phyloP scores from a whole-genome alignment of 2,113 vertebrate genomes.

The Dryoscopus gambensis region DNA sequence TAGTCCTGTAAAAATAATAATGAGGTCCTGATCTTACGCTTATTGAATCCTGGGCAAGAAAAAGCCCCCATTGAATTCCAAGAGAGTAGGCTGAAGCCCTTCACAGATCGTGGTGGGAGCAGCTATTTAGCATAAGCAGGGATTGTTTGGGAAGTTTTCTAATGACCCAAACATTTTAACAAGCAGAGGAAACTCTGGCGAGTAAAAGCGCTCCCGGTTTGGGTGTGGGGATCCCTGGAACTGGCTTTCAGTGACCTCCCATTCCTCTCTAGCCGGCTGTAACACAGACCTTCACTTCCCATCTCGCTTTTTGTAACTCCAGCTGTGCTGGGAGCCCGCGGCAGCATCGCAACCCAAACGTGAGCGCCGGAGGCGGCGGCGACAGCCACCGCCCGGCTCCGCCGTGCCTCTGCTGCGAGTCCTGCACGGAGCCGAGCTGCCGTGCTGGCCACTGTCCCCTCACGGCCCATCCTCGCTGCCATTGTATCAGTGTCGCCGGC shows the following conservation, averaged over 20 bases:
- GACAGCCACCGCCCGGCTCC: neutral
- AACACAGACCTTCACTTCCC: neutral
- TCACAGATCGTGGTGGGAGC: conserved; percentile 30
- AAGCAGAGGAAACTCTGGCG: neutral
- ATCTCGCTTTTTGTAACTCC: neutral
- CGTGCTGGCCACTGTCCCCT: neutral
- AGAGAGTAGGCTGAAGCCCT: conserved; percentile 12
- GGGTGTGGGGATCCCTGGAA: neutral
- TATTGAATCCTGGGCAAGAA: conserved; percentile 21
- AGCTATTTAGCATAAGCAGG: conserved; percentile 44
- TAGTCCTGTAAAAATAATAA: conserved; percentile 38
- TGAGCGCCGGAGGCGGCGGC: rapidly evolving
- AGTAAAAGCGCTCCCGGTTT: neutral
- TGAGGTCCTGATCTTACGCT: conserved; percentile 3
- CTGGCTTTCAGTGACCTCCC: neutral
- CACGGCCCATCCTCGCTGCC: neutral
- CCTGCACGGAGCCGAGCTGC: rapidly evolving
- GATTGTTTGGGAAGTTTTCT: conserved; percentile 41
- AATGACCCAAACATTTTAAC: conserved; percentile 53
- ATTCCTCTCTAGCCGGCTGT: neutral
- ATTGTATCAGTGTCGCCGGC: neutral
- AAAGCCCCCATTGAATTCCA: conserved; percentile 37
- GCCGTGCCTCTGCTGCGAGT: rapidly evolving
- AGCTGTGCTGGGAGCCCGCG: rapidly evolving
- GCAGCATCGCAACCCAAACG: neutral